Evolutionary conservation across 1,140 invertebrate species (phyloP).

Genomic region (Battus philenor): DNA sequence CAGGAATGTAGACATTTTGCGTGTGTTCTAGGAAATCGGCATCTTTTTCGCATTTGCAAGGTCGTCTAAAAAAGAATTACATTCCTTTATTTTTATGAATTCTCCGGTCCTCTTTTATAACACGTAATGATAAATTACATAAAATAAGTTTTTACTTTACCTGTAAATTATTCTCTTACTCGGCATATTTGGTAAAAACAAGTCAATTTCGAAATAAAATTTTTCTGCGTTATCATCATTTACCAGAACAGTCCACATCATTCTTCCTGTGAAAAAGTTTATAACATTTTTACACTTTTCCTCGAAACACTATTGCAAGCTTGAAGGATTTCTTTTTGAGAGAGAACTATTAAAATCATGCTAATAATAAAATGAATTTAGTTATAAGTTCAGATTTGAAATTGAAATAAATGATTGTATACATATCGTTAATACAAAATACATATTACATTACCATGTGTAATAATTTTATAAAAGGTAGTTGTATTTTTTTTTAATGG

Average conservation of each 20-base stretch:
- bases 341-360: no score
- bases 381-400: no score
- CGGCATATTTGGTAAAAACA: constrained; percentile 61
- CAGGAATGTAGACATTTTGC: constrained; percentile 73
- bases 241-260: constrained; percentile 74
- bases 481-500: no score
- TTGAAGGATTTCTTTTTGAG: no score
- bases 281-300: no score
- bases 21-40: constrained; percentile 70
- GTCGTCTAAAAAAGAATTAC: constrained; percentile 49
- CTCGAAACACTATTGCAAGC: no score
- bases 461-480: no score
- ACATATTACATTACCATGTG: no score
- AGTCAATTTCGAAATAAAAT: constrained; percentile 71
- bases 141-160: no score
- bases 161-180: constrained; percentile 71
- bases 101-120: neutral
- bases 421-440: no score
- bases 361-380: no score
- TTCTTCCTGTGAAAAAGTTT: constrained; percentile 55
- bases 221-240: constrained; percentile 63
- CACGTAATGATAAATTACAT: neutral
- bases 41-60: constrained; percentile 69
- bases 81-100: constrained; percentile 29
- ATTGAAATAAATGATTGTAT: no score